Conservation (phyloP, 2,113 vertebrate species). For the Sinocyclocheilus rhinocerous region DNA sequence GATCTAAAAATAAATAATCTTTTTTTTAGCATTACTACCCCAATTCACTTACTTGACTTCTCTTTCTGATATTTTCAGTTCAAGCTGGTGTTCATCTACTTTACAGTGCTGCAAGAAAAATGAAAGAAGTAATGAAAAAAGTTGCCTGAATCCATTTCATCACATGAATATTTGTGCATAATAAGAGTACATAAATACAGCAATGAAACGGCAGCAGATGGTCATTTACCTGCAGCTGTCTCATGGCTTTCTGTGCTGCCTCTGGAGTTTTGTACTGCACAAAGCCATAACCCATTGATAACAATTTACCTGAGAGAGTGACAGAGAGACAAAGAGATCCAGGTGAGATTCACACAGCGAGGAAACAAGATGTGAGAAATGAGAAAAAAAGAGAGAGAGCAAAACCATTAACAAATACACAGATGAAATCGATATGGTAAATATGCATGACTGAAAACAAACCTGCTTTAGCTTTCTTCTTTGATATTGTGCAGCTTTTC, state of each 20-base stretch:
- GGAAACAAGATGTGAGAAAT: neutral
- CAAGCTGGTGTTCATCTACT: conserved; percentile 87
- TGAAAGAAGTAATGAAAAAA: neutral
- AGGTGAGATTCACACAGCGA: neutral
- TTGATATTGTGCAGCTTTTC: conserved; percentile 87
- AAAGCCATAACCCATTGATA: conserved; percentile 97
- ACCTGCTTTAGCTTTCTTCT: conserved; percentile 93
- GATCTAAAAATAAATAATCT: no score
- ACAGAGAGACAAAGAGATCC: neutral
- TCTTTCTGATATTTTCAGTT: conserved; percentile 90
- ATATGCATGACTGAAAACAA: conserved; percentile 15
- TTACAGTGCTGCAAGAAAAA: conserved; percentile 77
- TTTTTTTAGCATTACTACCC: no score
- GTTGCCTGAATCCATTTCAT: neutral
- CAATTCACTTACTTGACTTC: conserved; percentile 80
- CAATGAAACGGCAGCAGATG: conserved; percentile 29
- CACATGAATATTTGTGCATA: conserved; percentile 6
- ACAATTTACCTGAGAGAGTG: conserved; percentile 76
- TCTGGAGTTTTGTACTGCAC: conserved; percentile 88
- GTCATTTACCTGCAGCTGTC: conserved; percentile 84
- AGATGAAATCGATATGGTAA: neutral
- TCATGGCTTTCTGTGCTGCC: conserved; percentile 89
- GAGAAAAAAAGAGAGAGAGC: neutral
- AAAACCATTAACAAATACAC: neutral
- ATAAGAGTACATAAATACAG: neutral